Evolutionary conservation across 2,888 invertebrate genomes (phyloP).

Genomic region (Aleiodes leptofemur): DNA sequence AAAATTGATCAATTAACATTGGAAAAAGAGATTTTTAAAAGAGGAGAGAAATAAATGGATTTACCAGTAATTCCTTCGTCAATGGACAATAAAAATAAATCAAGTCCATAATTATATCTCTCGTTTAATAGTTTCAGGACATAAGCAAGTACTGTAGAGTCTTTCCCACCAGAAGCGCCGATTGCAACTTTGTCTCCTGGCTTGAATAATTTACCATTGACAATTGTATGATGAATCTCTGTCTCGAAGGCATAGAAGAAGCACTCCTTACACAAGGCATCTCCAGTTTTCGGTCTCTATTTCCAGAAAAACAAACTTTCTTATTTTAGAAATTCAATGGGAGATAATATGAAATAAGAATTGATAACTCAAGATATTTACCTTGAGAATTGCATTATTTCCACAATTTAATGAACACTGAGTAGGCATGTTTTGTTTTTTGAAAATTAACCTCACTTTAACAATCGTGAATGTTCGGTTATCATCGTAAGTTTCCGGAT

Average conservation of each 20-base stretch:
- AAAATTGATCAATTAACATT: conserved; percentile 42
- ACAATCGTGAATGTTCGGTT: too few relatives aligned
- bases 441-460: not conserved
- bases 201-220: conserved; percentile 87
- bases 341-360: not conserved
- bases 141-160: conserved; percentile 98
- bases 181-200: conserved; percentile 92
- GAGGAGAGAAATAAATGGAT: not conserved
- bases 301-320: conserved; percentile 62
- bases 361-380: conserved; percentile 68
- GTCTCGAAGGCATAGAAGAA: conserved; percentile 96
- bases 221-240: conserved; percentile 95
- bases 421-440: conserved; percentile 79
- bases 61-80: conserved; percentile 97
- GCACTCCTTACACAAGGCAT: conserved; percentile 95
- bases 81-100: conserved; percentile 93
- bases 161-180: conserved; percentile 96
- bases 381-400: conserved; percentile 86
- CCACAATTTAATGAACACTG: conserved; percentile 85
- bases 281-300: conserved; percentile 93
- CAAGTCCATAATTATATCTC: conserved; percentile 91
- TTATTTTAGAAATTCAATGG: conserved; percentile 44
- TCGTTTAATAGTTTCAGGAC: conserved; percentile 94
- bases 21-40: conserved; percentile 22
- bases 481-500: too few relatives aligned